phyloP scores from a whole-genome alignment of 2,888 invertebrate species.

The Xestia c-nigrum region DNA sequence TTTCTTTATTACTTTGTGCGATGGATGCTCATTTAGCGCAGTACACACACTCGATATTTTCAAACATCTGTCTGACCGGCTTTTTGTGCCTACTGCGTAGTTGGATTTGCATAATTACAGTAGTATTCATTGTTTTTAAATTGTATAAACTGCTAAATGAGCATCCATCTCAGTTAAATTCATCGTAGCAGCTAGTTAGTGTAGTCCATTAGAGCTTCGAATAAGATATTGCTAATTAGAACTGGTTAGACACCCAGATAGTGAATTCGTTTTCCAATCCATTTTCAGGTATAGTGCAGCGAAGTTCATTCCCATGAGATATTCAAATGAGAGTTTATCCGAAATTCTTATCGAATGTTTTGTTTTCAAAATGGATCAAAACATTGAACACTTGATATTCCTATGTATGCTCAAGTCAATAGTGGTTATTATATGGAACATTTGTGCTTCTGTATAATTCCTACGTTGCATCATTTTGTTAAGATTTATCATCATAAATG shows the following conservation, averaged over 20 bases:
- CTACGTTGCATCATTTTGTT: slow-evolving; percentile 39
- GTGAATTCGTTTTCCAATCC: slow-evolving; percentile 23
- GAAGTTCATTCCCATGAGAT: slow-evolving; percentile 35
- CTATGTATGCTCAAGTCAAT: not conserved
- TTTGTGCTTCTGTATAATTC: slow-evolving; percentile 8
- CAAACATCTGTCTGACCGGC: slow-evolving; percentile 67
- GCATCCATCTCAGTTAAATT: slow-evolving; percentile 21
- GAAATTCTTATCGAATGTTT: slow-evolving; percentile 35
- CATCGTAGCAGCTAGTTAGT: slow-evolving; percentile 21
- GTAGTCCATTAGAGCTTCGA: slow-evolving; percentile 45
- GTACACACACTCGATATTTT: slow-evolving; percentile 56
- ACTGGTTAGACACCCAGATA: slow-evolving; percentile 23
- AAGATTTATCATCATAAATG: slow-evolving; percentile 38
- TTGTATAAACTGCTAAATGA: slow-evolving; percentile 33
- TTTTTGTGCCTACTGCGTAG: slow-evolving; percentile 72
- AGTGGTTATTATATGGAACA: not conserved
- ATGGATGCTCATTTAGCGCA: slow-evolving; percentile 55
- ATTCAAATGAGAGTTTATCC: slow-evolving; percentile 20
- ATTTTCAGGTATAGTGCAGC: slow-evolving; percentile 43
- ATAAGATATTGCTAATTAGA: slow-evolving; percentile 55
- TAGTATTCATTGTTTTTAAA: slow-evolving; percentile 22
- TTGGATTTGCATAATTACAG: slow-evolving; percentile 58
- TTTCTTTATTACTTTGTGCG: slow-evolving; percentile 52
- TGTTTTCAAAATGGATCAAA: slow-evolving; percentile 22
- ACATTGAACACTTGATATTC: slow-evolving; percentile 3